Conservation (phyloP, 2,113 vertebrate genomes). For the Toxostoma redivivum region DNA sequence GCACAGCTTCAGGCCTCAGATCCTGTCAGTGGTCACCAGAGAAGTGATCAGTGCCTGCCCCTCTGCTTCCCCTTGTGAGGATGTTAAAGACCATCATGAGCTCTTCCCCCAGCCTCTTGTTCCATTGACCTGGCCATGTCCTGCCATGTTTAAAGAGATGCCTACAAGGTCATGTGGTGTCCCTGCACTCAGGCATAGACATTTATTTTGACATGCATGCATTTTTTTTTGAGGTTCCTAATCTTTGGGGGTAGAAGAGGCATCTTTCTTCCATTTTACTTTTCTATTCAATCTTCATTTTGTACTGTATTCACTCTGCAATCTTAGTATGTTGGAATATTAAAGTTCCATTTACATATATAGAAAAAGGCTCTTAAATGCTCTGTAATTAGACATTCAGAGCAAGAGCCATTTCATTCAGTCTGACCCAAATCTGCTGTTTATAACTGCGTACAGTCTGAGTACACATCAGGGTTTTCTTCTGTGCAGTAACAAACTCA, state of each 20-base stretch:
- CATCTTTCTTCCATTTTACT: not conserved
- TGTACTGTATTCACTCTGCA: not conserved
- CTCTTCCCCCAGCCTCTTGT: not conserved
- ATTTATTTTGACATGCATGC: not conserved
- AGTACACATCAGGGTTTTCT: not conserved
- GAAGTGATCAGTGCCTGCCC: not conserved
- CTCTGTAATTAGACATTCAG: not conserved
- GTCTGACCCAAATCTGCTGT: constrained; percentile 6
- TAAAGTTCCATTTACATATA: not conserved
- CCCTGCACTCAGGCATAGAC: not conserved
- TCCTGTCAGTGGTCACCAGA: not conserved
- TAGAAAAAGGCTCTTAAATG: not conserved
- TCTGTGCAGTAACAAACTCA: constrained; percentile 6
- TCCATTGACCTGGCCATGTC: not conserved
- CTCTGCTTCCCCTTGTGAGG: not conserved
- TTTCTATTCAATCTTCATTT: not conserved
- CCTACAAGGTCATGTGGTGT: not conserved
- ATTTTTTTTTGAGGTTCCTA: not conserved
- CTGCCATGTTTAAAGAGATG: not conserved
- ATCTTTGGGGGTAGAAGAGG: not conserved
- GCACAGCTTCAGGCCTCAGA: fast-evolving
- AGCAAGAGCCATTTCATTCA: not conserved
- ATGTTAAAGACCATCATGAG: not conserved
- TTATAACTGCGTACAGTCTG: not conserved
- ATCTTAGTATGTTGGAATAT: not conserved